Evolutionary conservation across 2,888 invertebrate genomes (phyloP).

Genomic region (Lysandra coridon): DNA sequence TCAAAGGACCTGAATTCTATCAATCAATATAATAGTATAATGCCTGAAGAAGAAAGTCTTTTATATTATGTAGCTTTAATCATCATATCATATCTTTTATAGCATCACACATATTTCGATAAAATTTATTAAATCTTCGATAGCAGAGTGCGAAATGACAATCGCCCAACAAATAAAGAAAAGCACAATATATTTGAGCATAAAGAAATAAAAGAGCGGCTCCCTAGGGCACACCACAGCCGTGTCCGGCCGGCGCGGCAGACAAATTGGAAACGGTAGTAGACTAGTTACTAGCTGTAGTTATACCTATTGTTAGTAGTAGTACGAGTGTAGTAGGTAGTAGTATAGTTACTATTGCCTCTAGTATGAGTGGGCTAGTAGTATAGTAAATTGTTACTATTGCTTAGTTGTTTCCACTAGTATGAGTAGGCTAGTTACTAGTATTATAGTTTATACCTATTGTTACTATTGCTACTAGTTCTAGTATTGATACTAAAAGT

Average conservation of each 20-base stretch:
- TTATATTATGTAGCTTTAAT: no score
- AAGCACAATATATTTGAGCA: neutral
- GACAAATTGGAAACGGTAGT: constrained; percentile 24
- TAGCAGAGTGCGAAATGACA: neutral
- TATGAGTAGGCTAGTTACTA: neutral
- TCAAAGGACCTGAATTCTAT: no score
- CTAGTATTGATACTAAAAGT: no score
- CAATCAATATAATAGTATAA: no score
- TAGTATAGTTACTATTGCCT: neutral
- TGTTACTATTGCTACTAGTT: no score
- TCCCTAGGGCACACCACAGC: constrained; percentile 2
- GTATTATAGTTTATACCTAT: neutral
- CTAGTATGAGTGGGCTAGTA: neutral
- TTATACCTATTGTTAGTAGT: neutral
- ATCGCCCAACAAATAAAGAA: neutral
- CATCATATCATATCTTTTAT: no score
- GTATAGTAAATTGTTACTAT: neutral
- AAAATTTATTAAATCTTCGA: no score
- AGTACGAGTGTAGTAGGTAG: neutral
- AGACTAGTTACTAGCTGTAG: neutral
- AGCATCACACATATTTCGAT: no score
- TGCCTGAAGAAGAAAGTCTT: no score
- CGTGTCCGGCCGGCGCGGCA: neutral
- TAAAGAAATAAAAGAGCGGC: constrained; percentile 11
- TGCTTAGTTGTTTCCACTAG: no score